Percentiles rank a stretch among this genome's conserved stretches.
These are phyloP conservation scores for Zosterops pallidus DNA, from an alignment of 2,113 vertebrate genomes.

Conservation along the genomic window DNA sequence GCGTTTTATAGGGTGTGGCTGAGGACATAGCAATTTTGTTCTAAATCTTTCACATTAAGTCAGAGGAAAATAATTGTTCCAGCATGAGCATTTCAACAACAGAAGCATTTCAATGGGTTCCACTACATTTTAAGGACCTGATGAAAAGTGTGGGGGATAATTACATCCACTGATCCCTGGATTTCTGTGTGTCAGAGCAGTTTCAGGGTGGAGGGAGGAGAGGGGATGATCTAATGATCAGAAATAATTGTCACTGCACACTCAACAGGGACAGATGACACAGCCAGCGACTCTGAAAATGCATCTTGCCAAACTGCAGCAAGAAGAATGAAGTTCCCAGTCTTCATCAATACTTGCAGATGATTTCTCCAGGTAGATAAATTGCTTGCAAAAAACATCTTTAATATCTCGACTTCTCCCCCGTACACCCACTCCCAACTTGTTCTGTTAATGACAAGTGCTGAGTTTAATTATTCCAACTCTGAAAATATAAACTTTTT, in stretches of 20 bases:
- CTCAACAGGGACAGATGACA: not conserved
- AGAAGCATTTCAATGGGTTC: not conserved
- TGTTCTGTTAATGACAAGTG: slow-evolving; percentile 5
- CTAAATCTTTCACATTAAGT: not conserved
- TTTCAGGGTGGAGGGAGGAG: not conserved
- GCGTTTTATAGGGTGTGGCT: not conserved
- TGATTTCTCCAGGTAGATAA: slow-evolving; percentile 30
- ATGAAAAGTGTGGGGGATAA: not conserved
- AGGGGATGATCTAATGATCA: not conserved
- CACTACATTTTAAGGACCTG: not conserved
- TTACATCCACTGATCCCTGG: not conserved
- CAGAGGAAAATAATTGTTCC: not conserved
- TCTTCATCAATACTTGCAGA: not conserved
- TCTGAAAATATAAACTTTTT: not conserved
- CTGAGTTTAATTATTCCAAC: slow-evolving; percentile 6
- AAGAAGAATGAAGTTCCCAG: not conserved
- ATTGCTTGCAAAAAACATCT: not conserved
- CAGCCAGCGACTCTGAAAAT: not conserved
- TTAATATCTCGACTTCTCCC: slow-evolving; percentile 3
- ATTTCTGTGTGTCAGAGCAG: not conserved
- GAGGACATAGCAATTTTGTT: not conserved
- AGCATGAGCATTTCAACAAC: not conserved
- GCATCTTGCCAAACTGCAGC: not conserved
- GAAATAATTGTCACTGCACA: not conserved
- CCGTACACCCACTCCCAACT: not conserved